Evolutionary conservation across 2,797 vertebrate species (phyloP).

Genomic region (Ammospiza maritima): DNA sequence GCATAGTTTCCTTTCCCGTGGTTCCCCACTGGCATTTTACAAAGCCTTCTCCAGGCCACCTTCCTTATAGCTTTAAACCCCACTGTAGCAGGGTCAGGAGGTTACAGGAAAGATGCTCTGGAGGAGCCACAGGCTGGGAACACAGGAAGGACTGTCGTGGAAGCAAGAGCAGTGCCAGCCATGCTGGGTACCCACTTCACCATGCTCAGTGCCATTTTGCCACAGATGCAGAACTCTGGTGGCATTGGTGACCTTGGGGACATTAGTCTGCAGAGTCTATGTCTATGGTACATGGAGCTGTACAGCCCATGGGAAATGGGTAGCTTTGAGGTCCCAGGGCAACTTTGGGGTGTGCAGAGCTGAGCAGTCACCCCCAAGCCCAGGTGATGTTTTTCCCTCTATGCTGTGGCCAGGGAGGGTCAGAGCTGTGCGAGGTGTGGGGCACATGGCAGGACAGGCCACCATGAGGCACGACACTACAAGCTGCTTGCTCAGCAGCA

Average conservation of each 20-base stretch:
- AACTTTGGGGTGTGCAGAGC: not conserved
- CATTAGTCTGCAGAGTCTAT: not conserved
- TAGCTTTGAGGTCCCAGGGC: not conserved
- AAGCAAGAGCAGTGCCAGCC: not conserved
- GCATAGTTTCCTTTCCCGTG: rapidly evolving
- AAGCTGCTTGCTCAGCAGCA: not conserved
- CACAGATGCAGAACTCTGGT: rapidly evolving
- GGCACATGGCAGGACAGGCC: not conserved
- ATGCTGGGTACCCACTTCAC: not conserved
- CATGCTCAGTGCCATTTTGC: rapidly evolving
- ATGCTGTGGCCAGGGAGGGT: not conserved
- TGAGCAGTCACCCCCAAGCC: not conserved
- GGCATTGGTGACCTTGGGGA: not conserved
- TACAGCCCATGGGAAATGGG: not conserved
- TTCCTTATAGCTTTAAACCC: not conserved
- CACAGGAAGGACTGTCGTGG: rapidly evolving
- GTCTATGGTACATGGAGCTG: not conserved
- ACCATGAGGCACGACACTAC: rapidly evolving
- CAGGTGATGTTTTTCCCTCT: not conserved
- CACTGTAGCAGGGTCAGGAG: not conserved
- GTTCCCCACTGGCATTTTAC: not conserved
- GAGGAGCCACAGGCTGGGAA: not conserved
- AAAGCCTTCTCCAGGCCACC: not conserved
- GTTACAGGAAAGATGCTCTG: not conserved
- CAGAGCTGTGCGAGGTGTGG: not conserved